phyloP scores from a whole-genome alignment of 2,888 invertebrate species.

The Drosophila gaucha region DNA sequence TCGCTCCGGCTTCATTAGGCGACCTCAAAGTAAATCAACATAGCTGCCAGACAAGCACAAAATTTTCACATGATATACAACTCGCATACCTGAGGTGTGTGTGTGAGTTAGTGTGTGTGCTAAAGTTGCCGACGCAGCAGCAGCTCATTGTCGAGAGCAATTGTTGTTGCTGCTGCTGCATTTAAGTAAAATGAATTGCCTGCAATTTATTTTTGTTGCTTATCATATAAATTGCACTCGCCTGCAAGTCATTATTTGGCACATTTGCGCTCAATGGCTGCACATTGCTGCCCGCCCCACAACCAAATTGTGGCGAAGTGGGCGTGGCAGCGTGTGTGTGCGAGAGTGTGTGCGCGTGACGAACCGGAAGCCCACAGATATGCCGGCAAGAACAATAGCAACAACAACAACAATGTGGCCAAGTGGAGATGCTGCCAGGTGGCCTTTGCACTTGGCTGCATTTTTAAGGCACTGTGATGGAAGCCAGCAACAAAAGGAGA shows the following conservation, averaged over 20 bases:
- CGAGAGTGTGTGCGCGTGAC: constrained; percentile 59
- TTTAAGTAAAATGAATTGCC: constrained; percentile 81
- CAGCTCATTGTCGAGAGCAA: constrained; percentile 42
- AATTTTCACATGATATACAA: constrained; percentile 63
- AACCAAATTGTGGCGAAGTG: constrained; percentile 34
- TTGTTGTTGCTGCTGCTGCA: constrained; percentile 46
- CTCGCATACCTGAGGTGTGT: constrained; percentile 16
- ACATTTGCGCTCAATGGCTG: constrained; percentile 80
- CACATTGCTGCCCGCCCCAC: constrained; percentile 67
- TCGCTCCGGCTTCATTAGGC: constrained; percentile 54
- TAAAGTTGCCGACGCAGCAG: constrained; percentile 56
- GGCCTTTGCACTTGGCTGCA: constrained; percentile 76
- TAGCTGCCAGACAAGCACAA: constrained; percentile 51
- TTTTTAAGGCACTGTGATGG: constrained; percentile 47
- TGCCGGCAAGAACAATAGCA: constrained; percentile 32
- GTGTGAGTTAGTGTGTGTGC: constrained; percentile 16
- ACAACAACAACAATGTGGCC: constrained; percentile 27
- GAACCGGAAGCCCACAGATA: constrained; percentile 74
- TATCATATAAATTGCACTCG: constrained; percentile 81
- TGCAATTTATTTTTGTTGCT: constrained; percentile 81
- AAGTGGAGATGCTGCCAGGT: constrained; percentile 53
- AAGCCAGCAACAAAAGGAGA: constrained; percentile 7
- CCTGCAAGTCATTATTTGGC: constrained; percentile 81
- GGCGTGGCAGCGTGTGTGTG: constrained; percentile 24
- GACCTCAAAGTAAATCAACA: constrained; percentile 47